Evolutionary conservation across 2,888 invertebrate genomes (phyloP).

Genomic region (Suillia variegata): DNA sequence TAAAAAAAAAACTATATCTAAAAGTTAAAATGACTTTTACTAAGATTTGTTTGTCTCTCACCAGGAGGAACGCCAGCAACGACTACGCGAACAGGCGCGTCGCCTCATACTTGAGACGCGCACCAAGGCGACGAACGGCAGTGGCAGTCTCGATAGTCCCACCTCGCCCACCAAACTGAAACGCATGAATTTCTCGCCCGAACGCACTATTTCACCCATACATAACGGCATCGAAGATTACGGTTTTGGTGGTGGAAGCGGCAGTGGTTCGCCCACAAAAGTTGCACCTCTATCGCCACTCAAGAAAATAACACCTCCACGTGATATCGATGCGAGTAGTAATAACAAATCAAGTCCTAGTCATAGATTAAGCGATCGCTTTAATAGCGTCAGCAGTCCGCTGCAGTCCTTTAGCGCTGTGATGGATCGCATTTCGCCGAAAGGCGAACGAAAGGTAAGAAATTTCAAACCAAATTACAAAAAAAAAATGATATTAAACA

Average conservation of each 20-base stretch:
- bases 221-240: conserved; percentile 50
- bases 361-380: conserved; percentile 58
- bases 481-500: too few species aligned
- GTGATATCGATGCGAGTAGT: conserved; percentile 49
- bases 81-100: conserved; percentile 85
- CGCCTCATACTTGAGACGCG: conserved; percentile 87
- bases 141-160: conserved; percentile 47
- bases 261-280: conserved; percentile 34
- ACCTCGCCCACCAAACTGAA: conserved; percentile 57
- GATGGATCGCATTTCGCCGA: conserved; percentile 75
- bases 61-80: conserved; percentile 83
- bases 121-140: conserved; percentile 54
- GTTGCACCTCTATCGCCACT: conserved; percentile 44
- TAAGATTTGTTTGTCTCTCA: conserved; percentile 16
- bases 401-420: conserved; percentile 73
- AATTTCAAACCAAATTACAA: too few species aligned
- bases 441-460: conserved; percentile 69
- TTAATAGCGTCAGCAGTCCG: conserved; percentile 61
- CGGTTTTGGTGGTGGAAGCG: conserved; percentile 14
- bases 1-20: too few species aligned
- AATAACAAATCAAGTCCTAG: conserved; percentile 54
- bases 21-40: too few species aligned
- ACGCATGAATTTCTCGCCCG: conserved; percentile 57
- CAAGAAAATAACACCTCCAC: conserved; percentile 57
- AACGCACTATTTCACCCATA: conserved; percentile 60